Percentiles rank a stretch among this genome's conserved stretches.
Evolutionary conservation across 2,113 vertebrate genomes (phyloP).

Genomic region (Sinocyclocheilus rhinocerous): DNA sequence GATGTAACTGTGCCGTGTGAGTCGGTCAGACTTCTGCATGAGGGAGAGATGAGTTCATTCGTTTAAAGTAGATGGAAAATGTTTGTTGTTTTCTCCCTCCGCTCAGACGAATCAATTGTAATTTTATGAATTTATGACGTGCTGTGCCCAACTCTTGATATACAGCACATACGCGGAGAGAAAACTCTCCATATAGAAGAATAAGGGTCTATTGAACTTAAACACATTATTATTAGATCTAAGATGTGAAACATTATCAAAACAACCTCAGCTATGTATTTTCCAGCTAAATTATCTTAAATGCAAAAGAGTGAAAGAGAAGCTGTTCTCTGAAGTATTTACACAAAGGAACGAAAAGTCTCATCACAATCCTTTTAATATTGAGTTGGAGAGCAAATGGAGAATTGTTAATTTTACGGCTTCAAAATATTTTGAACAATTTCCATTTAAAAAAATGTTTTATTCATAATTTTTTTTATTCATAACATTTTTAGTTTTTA

Average conservation of each 20-base stretch:
- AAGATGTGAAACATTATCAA: not conserved
- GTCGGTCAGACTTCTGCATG: constrained; percentile 34
- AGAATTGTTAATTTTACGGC: not conserved
- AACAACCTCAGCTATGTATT: not conserved
- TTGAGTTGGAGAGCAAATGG: not conserved
- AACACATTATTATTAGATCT: not conserved
- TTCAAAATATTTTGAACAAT: not conserved
- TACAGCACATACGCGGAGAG: not conserved
- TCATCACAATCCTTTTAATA: not conserved
- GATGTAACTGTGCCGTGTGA: constrained; percentile 30
- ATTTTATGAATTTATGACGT: constrained; percentile 56
- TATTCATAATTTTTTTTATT: not conserved
- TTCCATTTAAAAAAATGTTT: not conserved
- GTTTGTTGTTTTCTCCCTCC: constrained; percentile 64
- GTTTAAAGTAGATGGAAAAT: constrained; percentile 68
- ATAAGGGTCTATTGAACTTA: not conserved
- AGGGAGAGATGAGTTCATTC: constrained; percentile 69
- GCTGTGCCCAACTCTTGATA: constrained; percentile 1
- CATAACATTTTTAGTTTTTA: too few relatives aligned
- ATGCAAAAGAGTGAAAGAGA: not conserved
- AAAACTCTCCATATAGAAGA: not conserved
- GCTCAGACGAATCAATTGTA: constrained; percentile 72
- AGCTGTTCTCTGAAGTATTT: not conserved
- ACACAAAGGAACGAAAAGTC: not conserved
- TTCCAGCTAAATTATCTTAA: not conserved